Conservation (phyloP, 2,888 invertebrate species). For the Cheilosia vernalis region DNA sequence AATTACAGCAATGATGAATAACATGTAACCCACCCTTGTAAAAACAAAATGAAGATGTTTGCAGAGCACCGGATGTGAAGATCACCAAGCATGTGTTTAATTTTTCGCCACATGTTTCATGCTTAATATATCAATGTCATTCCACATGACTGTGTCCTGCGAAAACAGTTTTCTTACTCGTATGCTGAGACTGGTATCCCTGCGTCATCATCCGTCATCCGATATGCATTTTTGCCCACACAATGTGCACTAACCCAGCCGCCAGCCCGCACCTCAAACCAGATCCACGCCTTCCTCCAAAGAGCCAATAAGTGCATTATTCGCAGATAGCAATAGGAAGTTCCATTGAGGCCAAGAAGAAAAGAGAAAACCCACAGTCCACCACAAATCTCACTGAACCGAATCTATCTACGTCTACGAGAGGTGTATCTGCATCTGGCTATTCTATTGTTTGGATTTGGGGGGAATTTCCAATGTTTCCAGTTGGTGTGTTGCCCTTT, state of each 20-base stretch:
- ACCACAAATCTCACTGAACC: background rate
- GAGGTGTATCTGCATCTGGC: background rate
- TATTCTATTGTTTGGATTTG: conserved; percentile 28
- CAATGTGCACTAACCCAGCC: too few species aligned
- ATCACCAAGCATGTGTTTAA: conserved; percentile 16
- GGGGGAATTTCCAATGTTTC: conserved; percentile 1
- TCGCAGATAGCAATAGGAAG: too few species aligned
- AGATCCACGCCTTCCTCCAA: too few species aligned
- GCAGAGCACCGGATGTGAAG: conserved; percentile 18
- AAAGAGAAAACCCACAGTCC: background rate
- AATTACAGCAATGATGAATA: conserved; percentile 23
- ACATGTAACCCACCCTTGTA: conserved; percentile 16
- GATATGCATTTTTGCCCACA: too few species aligned
- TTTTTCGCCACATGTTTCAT: conserved; percentile 12
- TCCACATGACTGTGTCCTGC: too few species aligned
- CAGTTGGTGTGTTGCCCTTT: conserved; percentile 15
- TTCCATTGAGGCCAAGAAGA: background rate
- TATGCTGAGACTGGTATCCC: too few species aligned
- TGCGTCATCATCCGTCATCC: too few species aligned
- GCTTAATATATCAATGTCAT: too few species aligned
- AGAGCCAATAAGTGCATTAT: too few species aligned
- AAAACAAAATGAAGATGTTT: conserved; percentile 12
- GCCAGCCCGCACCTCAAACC: too few species aligned
- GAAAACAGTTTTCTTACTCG: too few species aligned
- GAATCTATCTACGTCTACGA: conserved; percentile 1